A percentile compares a stretch with the other conserved stretches of the same genome.
Conservation (phyloP, 1,140 invertebrate species). For the Lamellibrachia luymesi region DNA sequence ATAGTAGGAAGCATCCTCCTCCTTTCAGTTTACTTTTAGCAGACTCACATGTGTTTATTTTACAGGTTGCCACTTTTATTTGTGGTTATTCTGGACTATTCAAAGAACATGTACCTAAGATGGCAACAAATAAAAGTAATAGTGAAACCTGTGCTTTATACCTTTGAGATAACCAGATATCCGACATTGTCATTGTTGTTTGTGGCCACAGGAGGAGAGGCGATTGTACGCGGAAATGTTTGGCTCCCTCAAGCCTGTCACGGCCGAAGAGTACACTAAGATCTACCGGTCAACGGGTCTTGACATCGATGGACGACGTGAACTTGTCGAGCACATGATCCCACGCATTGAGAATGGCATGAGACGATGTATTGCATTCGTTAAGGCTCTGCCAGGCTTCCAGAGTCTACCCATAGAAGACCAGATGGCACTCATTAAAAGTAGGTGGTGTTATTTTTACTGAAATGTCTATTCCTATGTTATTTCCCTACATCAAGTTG, state of each 20-base stretch:
- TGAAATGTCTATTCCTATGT: neutral
- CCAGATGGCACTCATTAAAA: slow-evolving; percentile 47
- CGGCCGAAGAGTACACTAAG: slow-evolving; percentile 42
- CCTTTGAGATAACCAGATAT: neutral
- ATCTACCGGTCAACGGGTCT: slow-evolving; percentile 46
- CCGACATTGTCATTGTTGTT: neutral
- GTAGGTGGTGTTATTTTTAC: slow-evolving; percentile 30
- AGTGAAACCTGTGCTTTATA: neutral
- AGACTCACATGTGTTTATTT: too few species aligned
- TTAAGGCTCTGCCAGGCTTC: slow-evolving; percentile 47
- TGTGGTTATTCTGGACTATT: too few species aligned
- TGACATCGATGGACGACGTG: slow-evolving; percentile 43
- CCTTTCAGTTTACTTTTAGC: too few species aligned
- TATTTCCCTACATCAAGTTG: too few species aligned
- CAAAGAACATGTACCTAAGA: too few species aligned
- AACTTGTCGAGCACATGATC: slow-evolving; percentile 36
- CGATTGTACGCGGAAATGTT: slow-evolving; percentile 37
- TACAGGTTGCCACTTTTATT: too few species aligned
- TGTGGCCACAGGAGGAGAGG: slow-evolving; percentile 35
- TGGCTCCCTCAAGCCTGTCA: slow-evolving; percentile 37
- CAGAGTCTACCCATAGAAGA: slow-evolving; percentile 42
- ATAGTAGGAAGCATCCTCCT: too few species aligned
- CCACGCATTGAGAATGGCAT: slow-evolving; percentile 44
- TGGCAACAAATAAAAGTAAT: too few species aligned
- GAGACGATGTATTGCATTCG: slow-evolving; percentile 42